Evolutionary conservation across 2,888 invertebrate genomes (phyloP), one percentile per base, ranked within the genome.

Genomic region (Sabatieria punctata): DNA sequence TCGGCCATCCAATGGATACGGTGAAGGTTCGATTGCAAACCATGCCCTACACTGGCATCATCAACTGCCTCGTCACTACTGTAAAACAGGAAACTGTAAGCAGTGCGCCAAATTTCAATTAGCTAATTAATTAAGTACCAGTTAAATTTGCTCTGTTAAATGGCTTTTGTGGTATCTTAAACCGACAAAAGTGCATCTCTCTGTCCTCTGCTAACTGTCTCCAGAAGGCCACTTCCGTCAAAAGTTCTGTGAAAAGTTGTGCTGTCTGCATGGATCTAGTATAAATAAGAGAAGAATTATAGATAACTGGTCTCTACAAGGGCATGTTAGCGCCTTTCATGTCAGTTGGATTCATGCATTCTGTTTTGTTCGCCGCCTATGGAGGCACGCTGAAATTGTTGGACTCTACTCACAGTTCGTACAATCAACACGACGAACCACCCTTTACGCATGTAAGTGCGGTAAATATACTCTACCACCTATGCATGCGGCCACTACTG

Each of bases 351-450:
- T 72, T 74, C 1, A 66, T 77, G 27, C 79, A 79, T 65, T 75
- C 79, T 1, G 60, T 79, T n/a, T 75, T 77, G 55, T 80, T 81
- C 58, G 78, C 78, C 30, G 71, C 76, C 41, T 78, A 78, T 60
- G 77, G 75, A 8, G 65, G 65, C 48, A 60, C 65, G 13, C 54
- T 75, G 45, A 58, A 67, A 38, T 41, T 56, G 8, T 15, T 30
- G 8, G 15, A 30, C 15, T 15, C 30, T 11, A 8, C 8, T 30
- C 30, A 30, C 15, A 15, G 15, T n/a, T n/a, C n/a, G n/a, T n/a
- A n/a, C n/a, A n/a, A n/a, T n/a, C n/a, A n/a, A n/a, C n/a, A n/a
- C n/a, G n/a, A n/a, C n/a, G n/a, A n/a, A n/a, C n/a, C n/a, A n/a
- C n/a, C n/a, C n/a, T n/a, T n/a, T n/a, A n/a, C n/a, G n/a, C n/a